Evolutionary conservation across 2,797 vertebrate species (phyloP).

Genomic region (Schizopygopsis pylzovi): DNA sequence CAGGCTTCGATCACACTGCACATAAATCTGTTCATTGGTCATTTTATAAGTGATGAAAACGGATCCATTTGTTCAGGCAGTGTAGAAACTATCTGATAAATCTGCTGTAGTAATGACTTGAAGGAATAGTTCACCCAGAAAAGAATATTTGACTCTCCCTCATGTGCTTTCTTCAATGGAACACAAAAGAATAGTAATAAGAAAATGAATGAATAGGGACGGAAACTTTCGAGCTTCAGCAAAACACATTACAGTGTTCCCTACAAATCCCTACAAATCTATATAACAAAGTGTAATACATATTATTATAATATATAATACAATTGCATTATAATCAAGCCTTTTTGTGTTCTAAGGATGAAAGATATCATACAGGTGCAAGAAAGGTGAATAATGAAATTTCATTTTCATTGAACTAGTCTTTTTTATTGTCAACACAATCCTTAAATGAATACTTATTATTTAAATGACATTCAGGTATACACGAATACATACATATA

Average conservation of each 20-base stretch:
- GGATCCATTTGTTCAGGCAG: not conserved
- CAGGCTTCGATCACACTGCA: not conserved
- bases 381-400: not conserved
- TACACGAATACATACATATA: no score
- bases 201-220: not conserved
- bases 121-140: not conserved
- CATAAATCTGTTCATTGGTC: conserved; percentile 21
- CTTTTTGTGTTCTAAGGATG: not conserved
- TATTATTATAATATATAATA: no score
- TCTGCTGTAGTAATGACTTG: conserved; percentile 8
- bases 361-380: not conserved
- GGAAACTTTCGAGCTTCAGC: not conserved
- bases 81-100: not conserved
- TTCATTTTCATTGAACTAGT: not conserved
- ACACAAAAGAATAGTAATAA: not conserved
- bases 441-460: not conserved
- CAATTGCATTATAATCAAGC: not conserved
- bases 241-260: not conserved
- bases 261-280: not conserved
- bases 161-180: not conserved
- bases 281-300: no score
- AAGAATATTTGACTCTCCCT: not conserved
- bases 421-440: not conserved
- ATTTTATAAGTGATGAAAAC: conserved; percentile 5
- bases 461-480: not conserved